Conservation (phyloP, 2,888 invertebrate species). For the Tachina grossa region DNA sequence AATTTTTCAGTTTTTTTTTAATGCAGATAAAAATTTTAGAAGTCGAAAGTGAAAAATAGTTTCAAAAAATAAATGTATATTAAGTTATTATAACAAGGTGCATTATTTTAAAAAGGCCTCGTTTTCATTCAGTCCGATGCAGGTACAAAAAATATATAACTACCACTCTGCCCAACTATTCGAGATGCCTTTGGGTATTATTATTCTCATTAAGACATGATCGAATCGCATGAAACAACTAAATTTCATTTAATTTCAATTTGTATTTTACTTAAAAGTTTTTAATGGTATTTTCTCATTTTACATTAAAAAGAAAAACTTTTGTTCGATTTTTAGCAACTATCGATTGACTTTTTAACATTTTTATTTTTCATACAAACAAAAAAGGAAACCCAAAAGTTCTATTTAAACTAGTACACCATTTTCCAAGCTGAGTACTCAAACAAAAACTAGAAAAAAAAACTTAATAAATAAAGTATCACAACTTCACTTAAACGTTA, state of each 20-base stretch:
- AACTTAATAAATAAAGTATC: constrained; percentile 28
- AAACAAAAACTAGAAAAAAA: background rate
- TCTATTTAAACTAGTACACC: constrained; percentile 25
- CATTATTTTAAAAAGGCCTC: too few relatives aligned
- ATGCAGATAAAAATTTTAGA: background rate
- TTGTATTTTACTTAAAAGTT: background rate
- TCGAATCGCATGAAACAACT: too few relatives aligned
- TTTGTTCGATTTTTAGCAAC: constrained; percentile 21
- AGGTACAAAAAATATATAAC: too few relatives aligned
- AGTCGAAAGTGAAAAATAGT: background rate
- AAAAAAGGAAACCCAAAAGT: constrained; percentile 1
- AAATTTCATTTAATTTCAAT: background rate
- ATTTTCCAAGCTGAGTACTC: background rate
- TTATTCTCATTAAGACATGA: too few relatives aligned
- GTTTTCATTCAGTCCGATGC: too few relatives aligned
- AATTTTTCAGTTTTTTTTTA: background rate
- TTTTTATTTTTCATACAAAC: constrained; percentile 23
- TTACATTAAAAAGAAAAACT: background rate
- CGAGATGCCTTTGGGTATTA: too few relatives aligned
- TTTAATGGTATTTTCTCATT: constrained; percentile 2
- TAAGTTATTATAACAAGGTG: too few relatives aligned
- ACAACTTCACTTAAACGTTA: constrained; percentile 33
- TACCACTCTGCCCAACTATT: too few relatives aligned
- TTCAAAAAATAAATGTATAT: background rate
- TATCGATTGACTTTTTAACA: constrained; percentile 54